A percentile compares a stretch with the other conserved stretches of the same genome.
Evolutionary conservation across 1,140 invertebrate genomes (phyloP).

Genomic region (Microplitis mediator): DNA sequence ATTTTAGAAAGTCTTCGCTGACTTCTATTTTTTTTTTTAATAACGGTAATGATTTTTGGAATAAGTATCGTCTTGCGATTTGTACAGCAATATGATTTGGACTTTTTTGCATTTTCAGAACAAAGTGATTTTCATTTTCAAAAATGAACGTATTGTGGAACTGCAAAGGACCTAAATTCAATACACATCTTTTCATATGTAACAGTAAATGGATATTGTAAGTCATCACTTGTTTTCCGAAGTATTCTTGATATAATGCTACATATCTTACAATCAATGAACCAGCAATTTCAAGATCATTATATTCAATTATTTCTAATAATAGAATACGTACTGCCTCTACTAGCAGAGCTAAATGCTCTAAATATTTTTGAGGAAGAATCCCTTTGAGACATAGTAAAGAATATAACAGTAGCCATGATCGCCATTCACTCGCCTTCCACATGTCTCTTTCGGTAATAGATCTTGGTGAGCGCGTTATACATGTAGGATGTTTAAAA

Average conservation of each 20-base stretch:
- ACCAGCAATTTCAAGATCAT: neutral
- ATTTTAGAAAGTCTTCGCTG: neutral
- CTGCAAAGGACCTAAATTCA: conserved; percentile 14
- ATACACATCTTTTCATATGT: conserved; percentile 1
- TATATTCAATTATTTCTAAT: neutral
- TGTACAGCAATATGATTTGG: neutral
- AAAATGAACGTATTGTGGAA: neutral
- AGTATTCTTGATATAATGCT: conserved; percentile 1
- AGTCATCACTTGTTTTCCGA: conserved; percentile 15
- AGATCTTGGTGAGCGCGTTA: conserved; percentile 14
- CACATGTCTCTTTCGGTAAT: conserved; percentile 6
- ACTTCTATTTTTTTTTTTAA: neutral
- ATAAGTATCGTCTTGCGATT: conserved; percentile 10
- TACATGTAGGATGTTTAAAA: conserved; percentile 1
- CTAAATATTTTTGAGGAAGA: conserved; percentile 7
- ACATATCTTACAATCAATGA: neutral
- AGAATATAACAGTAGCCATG: conserved; percentile 9
- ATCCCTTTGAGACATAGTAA: conserved; percentile 15
- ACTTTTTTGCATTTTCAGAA: conserved; percentile 15
- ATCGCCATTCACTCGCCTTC: conserved; percentile 14
- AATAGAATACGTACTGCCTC: conserved; percentile 14
- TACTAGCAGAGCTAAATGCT: conserved; percentile 18
- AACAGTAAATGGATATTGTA: conserved; percentile 16
- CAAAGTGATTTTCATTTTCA: conserved; percentile 8
- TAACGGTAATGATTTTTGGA: neutral